Evolutionary conservation across 2,797 vertebrate genomes (phyloP), one percentile per base, ranked within the genome.

Genomic region (Sciurus vulgaris): DNA sequence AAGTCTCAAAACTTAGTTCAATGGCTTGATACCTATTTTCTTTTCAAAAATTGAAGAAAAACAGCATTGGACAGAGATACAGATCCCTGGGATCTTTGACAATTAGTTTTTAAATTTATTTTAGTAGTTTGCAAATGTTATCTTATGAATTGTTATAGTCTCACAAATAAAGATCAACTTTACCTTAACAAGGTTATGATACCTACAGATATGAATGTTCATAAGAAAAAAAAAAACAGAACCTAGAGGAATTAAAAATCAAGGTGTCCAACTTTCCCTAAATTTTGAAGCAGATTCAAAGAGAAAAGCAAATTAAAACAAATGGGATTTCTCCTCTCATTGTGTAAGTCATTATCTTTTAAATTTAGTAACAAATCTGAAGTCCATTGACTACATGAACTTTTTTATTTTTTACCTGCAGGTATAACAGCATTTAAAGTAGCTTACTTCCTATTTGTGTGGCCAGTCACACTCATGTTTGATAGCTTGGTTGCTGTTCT

Each of bases 291-390:
- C 11, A 89, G 15, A 81, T 44, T 88, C 28, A 81, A 78, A 91
- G 33, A 49, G 49, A 78, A 79, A 82, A 86, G 33, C 33, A 56
- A 93, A 92, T 84, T 95, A 69, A 94, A 91, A 38, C 38, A 78
- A 84, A 11, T 35, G 9, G 59, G 41, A 93, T 73, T 74, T 77
- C n/a, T 79, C 14, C 26, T 91, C 28, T 67, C 11, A 8, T n/a
- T 92, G 17, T 76, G 13, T 49, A 86, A 73, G 18, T 33, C n/a
- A 51, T 73, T 33, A 35, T 7, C 72, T 59, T n/a, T 56, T 22
- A 69, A 41, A 30, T 63, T 69, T 67, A 49, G 72, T 79, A 89
- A 82, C 7, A n/a, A 74, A 67, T 44, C 47, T 95, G 20, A 84
- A 92, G 44, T 87, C 85, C 73, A 93, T 54, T 81, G 28, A 44